phyloP scores from a whole-genome alignment of 30 jellyfish, hydroid and myxozoan species.

The Chrysaora quinquecirrha region DNA sequence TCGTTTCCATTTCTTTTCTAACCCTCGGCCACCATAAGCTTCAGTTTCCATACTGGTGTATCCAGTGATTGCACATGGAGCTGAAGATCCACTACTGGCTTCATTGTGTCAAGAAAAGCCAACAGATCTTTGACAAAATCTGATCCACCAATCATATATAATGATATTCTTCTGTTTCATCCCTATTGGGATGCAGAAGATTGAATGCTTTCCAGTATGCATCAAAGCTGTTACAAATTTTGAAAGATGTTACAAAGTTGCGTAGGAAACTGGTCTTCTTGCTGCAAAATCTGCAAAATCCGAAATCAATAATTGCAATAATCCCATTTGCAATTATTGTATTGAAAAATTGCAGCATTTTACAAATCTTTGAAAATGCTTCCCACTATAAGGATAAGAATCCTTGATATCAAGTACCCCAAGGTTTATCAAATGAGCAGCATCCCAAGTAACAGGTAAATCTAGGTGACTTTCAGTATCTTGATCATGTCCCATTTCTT shows the following conservation, averaged over 20 bases:
- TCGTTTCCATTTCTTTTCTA: conserved; percentile 12
- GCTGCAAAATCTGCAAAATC: conserved; percentile 28
- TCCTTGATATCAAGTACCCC: conserved; percentile 30
- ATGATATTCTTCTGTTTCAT: conserved; percentile 38
- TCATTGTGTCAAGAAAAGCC: conserved; percentile 13
- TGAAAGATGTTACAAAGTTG: conserved; percentile 35
- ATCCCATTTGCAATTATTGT: conserved; percentile 20
- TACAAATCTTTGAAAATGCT: conserved; percentile 8
- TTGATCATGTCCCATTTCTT: conserved; percentile 17
- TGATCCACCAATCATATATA: conserved; percentile 35
- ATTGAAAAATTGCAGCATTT: too few species aligned
- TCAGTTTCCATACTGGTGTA: conserved; percentile 32
- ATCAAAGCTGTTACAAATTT: conserved; percentile 19
- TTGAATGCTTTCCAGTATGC: conserved; percentile 41
- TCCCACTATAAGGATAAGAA: not conserved
- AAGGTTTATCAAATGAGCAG: conserved; percentile 56
- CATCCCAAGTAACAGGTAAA: conserved; percentile 55
- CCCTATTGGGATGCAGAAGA: conserved; percentile 23
- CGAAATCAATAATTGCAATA: conserved; percentile 31
- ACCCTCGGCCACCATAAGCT: conserved; percentile 25
- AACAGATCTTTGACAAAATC: conserved; percentile 30
- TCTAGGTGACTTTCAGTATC: conserved; percentile 18
- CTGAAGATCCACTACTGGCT: conserved; percentile 28
- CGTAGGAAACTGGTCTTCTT: conserved; percentile 47
- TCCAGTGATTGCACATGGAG: conserved; percentile 4